Evolutionary conservation across 2,113 vertebrate genomes (phyloP).

Genomic region (Siniperca chuatsi): DNA sequence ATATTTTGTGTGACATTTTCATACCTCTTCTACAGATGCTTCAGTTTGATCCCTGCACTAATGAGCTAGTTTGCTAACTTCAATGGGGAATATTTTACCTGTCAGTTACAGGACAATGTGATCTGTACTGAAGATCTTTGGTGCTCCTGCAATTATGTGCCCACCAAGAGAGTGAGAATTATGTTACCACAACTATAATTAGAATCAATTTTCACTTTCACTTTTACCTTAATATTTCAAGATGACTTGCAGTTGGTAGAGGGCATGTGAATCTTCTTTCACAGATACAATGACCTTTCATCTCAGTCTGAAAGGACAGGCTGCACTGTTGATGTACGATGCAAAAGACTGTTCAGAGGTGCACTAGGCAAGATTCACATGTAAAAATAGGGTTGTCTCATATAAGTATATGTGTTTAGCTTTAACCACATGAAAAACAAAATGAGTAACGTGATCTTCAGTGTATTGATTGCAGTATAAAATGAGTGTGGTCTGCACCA

Average conservation of each 20-base stretch:
- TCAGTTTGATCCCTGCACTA: conserved; percentile 6
- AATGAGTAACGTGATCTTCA: neutral
- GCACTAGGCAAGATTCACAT: neutral
- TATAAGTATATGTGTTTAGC: neutral
- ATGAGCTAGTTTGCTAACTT: neutral
- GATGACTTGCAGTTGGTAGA: neutral
- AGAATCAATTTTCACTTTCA: neutral
- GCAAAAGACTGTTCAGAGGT: neutral
- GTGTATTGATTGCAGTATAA: neutral
- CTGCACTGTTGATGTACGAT: neutral
- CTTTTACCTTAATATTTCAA: neutral
- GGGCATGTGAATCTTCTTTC: conserved; percentile 51
- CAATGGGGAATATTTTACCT: neutral
- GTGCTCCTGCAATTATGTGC: neutral
- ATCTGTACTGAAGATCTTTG: conserved; percentile 3
- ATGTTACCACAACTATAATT: neutral
- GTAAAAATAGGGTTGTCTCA: neutral
- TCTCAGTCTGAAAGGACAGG: conserved; percentile 71
- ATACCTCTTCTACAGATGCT: neutral
- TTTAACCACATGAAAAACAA: neutral
- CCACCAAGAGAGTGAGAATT: too few species aligned
- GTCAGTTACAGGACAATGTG: neutral
- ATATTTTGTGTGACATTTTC: neutral
- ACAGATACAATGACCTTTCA: conserved; percentile 81
- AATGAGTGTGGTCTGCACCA: neutral